These are phyloP conservation scores for Actinia equina DNA, from an alignment of 64 coral and sea anemone species.

Conservation along the genomic window DNA sequence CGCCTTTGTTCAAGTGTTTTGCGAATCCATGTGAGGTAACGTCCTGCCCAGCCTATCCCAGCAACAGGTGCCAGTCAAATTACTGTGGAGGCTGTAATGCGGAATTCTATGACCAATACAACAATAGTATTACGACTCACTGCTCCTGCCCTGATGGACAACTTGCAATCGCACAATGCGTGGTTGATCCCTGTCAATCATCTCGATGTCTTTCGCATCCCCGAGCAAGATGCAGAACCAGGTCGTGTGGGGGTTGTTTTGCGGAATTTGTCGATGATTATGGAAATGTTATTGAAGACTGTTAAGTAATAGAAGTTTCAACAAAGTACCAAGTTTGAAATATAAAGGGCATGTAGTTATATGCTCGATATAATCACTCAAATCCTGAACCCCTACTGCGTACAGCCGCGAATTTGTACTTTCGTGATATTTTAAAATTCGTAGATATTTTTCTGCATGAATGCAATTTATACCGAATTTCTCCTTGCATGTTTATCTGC, in stretches of 20 bases:
- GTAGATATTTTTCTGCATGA: not conserved
- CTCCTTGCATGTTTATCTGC: not conserved
- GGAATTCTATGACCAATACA: not conserved
- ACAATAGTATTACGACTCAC: not conserved
- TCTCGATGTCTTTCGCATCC: not conserved
- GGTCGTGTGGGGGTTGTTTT: not conserved
- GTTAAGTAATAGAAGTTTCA: not conserved
- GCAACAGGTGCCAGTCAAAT: not conserved
- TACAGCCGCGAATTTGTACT: not conserved
- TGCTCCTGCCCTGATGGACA: not conserved
- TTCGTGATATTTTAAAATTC: not conserved
- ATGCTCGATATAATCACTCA: not conserved
- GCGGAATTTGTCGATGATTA: not conserved
- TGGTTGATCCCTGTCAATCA: not conserved
- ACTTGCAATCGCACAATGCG: not conserved
- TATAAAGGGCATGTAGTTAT: too few relatives aligned
- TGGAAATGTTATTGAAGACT: not conserved
- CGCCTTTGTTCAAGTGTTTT: not conserved
- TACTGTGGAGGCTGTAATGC: slow-evolving; percentile 12
- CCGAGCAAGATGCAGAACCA: not conserved
- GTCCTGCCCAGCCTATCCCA: not conserved
- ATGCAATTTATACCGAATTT: not conserved
- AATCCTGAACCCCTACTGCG: not conserved
- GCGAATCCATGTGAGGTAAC: not conserved
- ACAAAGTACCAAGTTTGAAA: not conserved